These are phyloP conservation scores for Microcebus tavaratra DNA, from an alignment of 2,113 vertebrate species.

Conservation along the genomic window DNA sequence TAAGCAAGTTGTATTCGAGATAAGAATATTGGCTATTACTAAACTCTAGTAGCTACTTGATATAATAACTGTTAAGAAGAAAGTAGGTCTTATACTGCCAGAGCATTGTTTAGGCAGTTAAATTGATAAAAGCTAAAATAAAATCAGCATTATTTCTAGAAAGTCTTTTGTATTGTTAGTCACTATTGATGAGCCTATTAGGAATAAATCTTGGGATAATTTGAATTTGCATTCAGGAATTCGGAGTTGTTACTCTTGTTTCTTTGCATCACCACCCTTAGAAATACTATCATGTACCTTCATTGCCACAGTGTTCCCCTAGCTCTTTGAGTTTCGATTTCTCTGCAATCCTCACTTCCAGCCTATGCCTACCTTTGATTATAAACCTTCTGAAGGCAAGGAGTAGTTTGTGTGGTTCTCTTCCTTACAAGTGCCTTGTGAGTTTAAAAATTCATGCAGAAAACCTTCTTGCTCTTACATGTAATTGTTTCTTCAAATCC, in stretches of 20 bases:
- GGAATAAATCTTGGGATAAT: background rate
- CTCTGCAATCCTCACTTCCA: background rate
- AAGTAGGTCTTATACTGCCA: background rate
- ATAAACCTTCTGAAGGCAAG: background rate
- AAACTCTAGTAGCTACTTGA: background rate
- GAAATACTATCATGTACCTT: background rate
- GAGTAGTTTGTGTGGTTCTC: background rate
- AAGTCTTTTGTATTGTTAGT: constrained; percentile 6
- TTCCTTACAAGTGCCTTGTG: background rate
- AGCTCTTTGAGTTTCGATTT: background rate
- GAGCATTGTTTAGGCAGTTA: background rate
- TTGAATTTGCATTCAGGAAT: constrained; percentile 35
- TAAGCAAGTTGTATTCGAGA: constrained; percentile 13
- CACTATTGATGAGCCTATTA: background rate
- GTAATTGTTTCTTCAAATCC: background rate
- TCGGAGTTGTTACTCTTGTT: background rate
- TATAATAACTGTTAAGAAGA: background rate
- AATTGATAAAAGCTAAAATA: background rate
- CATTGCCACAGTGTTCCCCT: background rate
- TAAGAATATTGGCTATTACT: background rate
- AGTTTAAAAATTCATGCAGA: background rate
- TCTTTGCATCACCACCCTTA: background rate
- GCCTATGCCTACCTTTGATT: background rate
- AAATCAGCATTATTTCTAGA: background rate
- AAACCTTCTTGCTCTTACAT: background rate